phyloP scores from a whole-genome alignment of 2,888 invertebrate genomes.

The Pristionchus mayeri region DNA sequence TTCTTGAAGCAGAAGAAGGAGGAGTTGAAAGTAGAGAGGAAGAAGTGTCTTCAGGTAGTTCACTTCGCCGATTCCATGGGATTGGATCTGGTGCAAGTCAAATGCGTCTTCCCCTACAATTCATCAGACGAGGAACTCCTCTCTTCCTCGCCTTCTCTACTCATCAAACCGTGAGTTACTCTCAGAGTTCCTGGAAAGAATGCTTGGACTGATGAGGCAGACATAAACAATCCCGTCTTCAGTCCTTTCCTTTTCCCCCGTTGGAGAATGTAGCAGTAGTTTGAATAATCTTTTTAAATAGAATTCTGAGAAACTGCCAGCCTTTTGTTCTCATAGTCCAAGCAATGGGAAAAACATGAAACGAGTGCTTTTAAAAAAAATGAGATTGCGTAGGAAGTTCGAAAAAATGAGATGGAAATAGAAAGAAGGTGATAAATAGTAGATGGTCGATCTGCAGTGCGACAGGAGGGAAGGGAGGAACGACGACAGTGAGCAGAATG shows the following conservation, averaged over 20 bases:
- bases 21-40: too few relatives aligned
- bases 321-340: too few relatives aligned
- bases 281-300: too few relatives aligned
- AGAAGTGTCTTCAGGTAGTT: constrained; percentile 23
- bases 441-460: too few relatives aligned
- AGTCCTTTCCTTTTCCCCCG: background rate
- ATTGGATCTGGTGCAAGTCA: constrained; percentile 47
- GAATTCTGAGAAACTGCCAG: too few relatives aligned
- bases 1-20: too few relatives aligned
- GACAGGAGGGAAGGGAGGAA: background rate
- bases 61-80: constrained; percentile 50
- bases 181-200: background rate
- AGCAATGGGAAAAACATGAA: too few relatives aligned
- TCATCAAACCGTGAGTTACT: constrained; percentile 42
- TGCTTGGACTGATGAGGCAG: background rate
- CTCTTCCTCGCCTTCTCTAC: constrained; percentile 25
- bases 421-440: too few relatives aligned
- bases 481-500: background rate
- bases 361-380: too few relatives aligned
- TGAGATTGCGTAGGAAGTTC: too few relatives aligned
- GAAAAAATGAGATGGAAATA: too few relatives aligned
- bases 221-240: background rate
- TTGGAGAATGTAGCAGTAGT: background rate
- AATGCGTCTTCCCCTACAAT: constrained; percentile 45
- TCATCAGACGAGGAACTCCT: constrained; percentile 45